A percentile compares a stretch with the other conserved stretches of the same genome.
Conservation (phyloP, 2,113 vertebrate species). For the Lepus timidus region DNA sequence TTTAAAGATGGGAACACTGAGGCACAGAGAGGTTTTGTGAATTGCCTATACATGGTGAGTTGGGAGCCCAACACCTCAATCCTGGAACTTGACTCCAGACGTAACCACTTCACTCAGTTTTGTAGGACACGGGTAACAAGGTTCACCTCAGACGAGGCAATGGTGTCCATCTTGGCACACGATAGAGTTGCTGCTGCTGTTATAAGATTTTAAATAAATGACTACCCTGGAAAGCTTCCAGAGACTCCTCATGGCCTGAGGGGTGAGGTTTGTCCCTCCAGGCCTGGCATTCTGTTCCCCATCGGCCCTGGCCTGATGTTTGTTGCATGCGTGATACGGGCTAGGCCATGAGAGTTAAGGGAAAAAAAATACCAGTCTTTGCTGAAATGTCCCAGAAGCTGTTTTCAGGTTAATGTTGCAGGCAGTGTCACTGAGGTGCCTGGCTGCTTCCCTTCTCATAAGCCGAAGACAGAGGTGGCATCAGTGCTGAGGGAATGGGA, state of each 20-base stretch:
- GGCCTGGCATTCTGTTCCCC: not conserved
- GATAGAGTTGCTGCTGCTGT: not conserved
- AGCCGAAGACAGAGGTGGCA: too few relatives aligned
- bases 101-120: not conserved
- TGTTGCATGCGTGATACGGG: too few relatives aligned
- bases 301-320: not conserved
- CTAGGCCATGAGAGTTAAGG: too few relatives aligned
- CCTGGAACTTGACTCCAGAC: not conserved
- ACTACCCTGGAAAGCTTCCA: not conserved
- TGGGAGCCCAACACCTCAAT: not conserved
- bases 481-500: too few relatives aligned
- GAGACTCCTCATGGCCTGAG: not conserved
- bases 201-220: not conserved
- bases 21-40: not conserved
- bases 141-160: not conserved
- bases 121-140: not conserved
- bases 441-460: too few relatives aligned
- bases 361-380: too few relatives aligned
- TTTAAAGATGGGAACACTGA: conserved; percentile 2
- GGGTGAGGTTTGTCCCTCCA: not conserved
- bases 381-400: too few relatives aligned
- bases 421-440: too few relatives aligned
- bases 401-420: too few relatives aligned
- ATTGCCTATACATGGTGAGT: not conserved
- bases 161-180: not conserved